Base-by-base conservation (phyloP, 1,140 invertebrate genomes). In the Trachelipus rathkii region DNA sequence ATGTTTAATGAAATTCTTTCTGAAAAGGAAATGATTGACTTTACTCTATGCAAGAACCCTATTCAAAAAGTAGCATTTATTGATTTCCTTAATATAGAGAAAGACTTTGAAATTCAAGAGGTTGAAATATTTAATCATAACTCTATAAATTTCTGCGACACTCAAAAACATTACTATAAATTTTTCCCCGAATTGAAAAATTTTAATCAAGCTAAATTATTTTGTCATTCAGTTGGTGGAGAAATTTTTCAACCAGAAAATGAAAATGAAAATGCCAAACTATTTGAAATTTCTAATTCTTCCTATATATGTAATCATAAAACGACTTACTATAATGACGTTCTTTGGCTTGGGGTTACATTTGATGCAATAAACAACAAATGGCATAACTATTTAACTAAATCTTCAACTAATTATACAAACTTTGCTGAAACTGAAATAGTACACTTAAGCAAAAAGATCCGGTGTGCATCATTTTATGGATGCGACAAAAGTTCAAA, bases 211-310 rank as follows among this genome's bases (percentile, higher is more conserved):
- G 45, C 76, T 8, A 11, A 44, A 13, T 53, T n/a, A 44, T 45
- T 77, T 23, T 77, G 76, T 24, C 67, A 68, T 6, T 50, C 71
- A 21, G 13, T 77, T 1, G 72, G 76, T 2, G 44, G 71, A 2
- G 21, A 33, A 2, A 21, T 77, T 19, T 19, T 71, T 44, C 53
- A 72, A 19, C 76, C 76, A 5, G 23, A 67, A n/a, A 50, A 66
- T 44, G 76, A 73, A 70, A 19, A 72, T 10, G 53, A 77, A 50
- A 77, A 77, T 72, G n/a, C 71, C 7, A 19, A 74, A 24, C 24
- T 77, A 4, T 33, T 77, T 19, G 10, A 45, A 23, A 44, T 77
- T n/a, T 60, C 2, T 15, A 60, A 19, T 19, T 60, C 76, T 70
- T 60, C 60, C 10, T 43, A 21, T 11, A 43, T 45, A 15, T 46